Percentiles rank a stretch among this genome's conserved stretches.
These are phyloP conservation scores for Regulus satrapa DNA, from an alignment of 2,113 vertebrate species.

Conservation along the genomic window DNA sequence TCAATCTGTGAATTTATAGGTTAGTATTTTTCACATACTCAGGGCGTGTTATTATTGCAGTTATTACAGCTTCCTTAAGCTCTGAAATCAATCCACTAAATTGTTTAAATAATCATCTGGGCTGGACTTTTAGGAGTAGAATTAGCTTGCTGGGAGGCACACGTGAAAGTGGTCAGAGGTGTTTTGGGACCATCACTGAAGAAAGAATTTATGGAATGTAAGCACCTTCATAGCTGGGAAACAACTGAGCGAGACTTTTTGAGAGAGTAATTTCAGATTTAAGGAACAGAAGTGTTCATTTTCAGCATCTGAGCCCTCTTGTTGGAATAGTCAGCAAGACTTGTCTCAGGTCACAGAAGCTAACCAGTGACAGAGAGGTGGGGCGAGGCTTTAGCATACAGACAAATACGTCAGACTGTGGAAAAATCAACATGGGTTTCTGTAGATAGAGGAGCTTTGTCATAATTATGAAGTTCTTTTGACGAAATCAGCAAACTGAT, in stretches of 20 bases:
- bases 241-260: neutral
- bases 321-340: neutral
- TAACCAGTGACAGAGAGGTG: neutral
- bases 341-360: neutral
- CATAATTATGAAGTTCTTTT: neutral
- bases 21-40: neutral
- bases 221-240: neutral
- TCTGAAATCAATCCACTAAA: neutral
- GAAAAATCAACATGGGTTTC: constrained; percentile 7
- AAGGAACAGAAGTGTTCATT: neutral
- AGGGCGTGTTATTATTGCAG: neutral
- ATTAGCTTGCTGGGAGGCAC: neutral
- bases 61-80: neutral
- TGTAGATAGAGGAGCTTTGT: neutral
- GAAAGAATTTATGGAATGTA: neutral
- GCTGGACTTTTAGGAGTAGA: neutral
- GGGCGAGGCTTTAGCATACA: constrained; percentile 1
- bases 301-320: neutral
- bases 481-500: neutral
- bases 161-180: neutral
- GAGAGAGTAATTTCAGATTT: neutral
- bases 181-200: neutral
- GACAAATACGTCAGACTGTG: neutral
- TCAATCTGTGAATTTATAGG: neutral
- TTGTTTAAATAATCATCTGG: neutral